These are phyloP conservation scores for Junonia oenone DNA, from an alignment of 2,888 invertebrate genomes.

Conservation along the genomic window DNA sequence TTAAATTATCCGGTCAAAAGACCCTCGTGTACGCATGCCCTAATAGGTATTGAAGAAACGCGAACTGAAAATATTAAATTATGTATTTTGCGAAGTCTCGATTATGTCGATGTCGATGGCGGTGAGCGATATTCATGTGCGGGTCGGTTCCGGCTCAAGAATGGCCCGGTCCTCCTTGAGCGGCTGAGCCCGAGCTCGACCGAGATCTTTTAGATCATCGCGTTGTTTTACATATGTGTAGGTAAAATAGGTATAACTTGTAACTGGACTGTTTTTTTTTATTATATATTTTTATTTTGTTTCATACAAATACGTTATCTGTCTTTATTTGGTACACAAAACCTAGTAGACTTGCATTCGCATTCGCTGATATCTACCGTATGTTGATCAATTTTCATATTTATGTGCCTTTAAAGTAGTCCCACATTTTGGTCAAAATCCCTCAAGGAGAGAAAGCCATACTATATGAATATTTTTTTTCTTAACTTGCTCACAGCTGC, in stretches of 20 bases:
- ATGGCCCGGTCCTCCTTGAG: constrained; percentile 75
- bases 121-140: constrained; percentile 50
- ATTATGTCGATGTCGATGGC: no score
- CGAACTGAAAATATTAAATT: constrained; percentile 15
- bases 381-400: no score
- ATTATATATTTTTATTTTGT: not conserved
- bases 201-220: constrained; percentile 65
- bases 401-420: no score
- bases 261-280: not conserved
- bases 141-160: constrained; percentile 68
- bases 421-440: no score
- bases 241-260: not conserved
- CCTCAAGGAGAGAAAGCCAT: no score
- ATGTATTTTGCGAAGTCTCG: constrained; percentile 19
- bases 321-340: not conserved
- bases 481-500: no score
- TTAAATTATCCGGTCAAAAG: no score
- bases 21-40: no score
- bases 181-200: constrained; percentile 50
- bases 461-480: no score
- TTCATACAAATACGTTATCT: not conserved
- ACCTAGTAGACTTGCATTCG: not conserved
- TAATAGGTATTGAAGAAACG: constrained; percentile 12
- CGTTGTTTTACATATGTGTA: not conserved
- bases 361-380: no score